Evolutionary conservation across 1,140 invertebrate species (phyloP), one percentile per base, ranked within the genome.

Genomic region (Brachionus plicatilis): DNA sequence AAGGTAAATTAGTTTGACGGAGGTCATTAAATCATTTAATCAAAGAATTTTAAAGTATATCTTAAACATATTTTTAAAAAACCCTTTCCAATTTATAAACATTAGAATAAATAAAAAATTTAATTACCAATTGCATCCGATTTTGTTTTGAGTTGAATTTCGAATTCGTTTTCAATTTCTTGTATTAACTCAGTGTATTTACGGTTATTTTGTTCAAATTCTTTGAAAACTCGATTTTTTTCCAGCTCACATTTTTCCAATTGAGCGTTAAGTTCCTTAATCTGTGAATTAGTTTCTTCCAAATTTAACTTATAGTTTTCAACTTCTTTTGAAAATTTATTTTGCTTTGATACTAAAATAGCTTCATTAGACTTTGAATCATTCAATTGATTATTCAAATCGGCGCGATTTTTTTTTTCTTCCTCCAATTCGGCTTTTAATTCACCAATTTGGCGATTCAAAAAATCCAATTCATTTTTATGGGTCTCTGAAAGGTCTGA

Each of bases 111-210:
- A 70, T n/a, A 70, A n/a, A 41, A 41, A 72, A 72, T 43, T 43
- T 47, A 72, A n/a, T 45, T 41, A 72, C 68, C 68, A 17, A 72
- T 72, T 43, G 41, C 9, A 1, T 72, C 14, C 12, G 37, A 45
- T 72, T 72, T 72, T 45, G 17, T 1, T 7, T 43, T 72, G 2
- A 72, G 37, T 20, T 72, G 68, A 43, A 9, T 43, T 72, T 72
- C 68, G 11, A 72, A 72, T 43, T 72, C 68, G 20, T 72, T 72
- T 72, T 72, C 68, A 8, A 72, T 9, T 72, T 72, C 68, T 43
- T 72, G 14, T 20, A 72, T 20, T 43, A 72, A 72, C 20, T 72
- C 68, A 9, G 68, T 72, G 33, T 72, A 6, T 17, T 72, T 72
- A 20, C 17, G 29, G 3, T 72, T 17, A 1, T 12, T n/a, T n/a